A percentile compares a stretch with the other conserved stretches of the same genome.
phyloP scores from a whole-genome alignment of 2,113 vertebrate genomes.

The Chelonoidis abingdonii region DNA sequence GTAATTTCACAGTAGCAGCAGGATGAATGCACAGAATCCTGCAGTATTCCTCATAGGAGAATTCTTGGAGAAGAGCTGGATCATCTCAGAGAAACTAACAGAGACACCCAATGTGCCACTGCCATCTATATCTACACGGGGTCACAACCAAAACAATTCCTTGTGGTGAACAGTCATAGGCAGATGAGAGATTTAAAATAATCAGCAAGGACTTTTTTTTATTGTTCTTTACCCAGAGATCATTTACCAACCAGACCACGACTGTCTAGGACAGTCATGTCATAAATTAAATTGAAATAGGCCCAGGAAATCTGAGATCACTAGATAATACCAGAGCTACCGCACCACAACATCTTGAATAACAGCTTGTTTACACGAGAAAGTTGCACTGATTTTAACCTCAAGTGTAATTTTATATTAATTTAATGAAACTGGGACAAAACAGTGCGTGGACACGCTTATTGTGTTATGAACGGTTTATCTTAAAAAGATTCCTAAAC shows the following conservation, averaged over 20 bases:
- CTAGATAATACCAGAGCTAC: neutral
- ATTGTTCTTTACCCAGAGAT: neutral
- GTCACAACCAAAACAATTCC: neutral
- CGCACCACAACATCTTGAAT: neutral
- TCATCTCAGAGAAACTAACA: neutral
- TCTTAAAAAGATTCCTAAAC: neutral
- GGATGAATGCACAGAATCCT: neutral
- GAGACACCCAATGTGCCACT: neutral
- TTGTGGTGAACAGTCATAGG: neutral
- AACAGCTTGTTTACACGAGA: neutral
- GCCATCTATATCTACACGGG: neutral
- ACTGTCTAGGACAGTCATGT: neutral
- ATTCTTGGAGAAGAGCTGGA: neutral
- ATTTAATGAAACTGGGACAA: neutral
- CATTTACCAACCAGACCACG: neutral
- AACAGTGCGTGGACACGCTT: neutral
- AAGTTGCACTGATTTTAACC: neutral
- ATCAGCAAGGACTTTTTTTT: neutral
- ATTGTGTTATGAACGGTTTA: neutral
- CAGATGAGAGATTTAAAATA: neutral
- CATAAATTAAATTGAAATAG: neutral
- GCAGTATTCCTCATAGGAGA: neutral
- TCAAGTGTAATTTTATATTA: neutral
- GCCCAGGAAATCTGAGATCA: neutral
- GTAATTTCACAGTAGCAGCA: neutral